Percentiles rank a stretch among this genome's conserved stretches.
phyloP scores from a whole-genome alignment of 2,113 vertebrate genomes.

The Sebastes schlegelii region DNA sequence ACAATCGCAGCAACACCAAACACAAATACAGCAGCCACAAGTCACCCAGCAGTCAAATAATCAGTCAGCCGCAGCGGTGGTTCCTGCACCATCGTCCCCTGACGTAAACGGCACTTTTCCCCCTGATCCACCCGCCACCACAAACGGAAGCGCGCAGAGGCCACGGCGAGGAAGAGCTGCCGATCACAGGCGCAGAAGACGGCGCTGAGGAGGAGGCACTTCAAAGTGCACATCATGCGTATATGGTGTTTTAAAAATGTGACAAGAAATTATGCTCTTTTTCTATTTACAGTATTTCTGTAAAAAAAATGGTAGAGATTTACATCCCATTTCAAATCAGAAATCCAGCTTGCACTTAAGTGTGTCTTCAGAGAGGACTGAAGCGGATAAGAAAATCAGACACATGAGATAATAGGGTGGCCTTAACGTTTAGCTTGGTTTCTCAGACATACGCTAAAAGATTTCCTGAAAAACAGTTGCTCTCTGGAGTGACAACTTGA shows the following conservation, averaged over 20 bases:
- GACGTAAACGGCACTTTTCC: slow-evolving; percentile 75
- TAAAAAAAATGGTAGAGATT: slow-evolving; percentile 46
- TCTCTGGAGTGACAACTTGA: slow-evolving; percentile 34
- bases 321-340: slow-evolving; percentile 21
- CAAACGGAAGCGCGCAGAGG: slow-evolving; percentile 70
- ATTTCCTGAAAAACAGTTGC: slow-evolving; percentile 33
- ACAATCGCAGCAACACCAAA: slow-evolving; percentile 70
- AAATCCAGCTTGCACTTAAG: slow-evolving; percentile 41
- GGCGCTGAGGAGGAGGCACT: slow-evolving; percentile 73
- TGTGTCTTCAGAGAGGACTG: slow-evolving; percentile 54
- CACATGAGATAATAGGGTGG: slow-evolving; percentile 59
- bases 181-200: slow-evolving; percentile 82
- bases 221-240: slow-evolving; percentile 39
- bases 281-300: slow-evolving; percentile 59
- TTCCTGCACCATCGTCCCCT: slow-evolving; percentile 68
- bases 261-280: slow-evolving; percentile 48
- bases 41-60: slow-evolving; percentile 63
- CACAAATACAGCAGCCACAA: slow-evolving; percentile 64
- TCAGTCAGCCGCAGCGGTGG: slow-evolving; percentile 61
- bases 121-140: slow-evolving; percentile 63
- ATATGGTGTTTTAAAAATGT: slow-evolving; percentile 61
- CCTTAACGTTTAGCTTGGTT: slow-evolving; percentile 67
- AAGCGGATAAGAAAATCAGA: slow-evolving; percentile 28
- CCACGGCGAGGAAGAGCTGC: slow-evolving; percentile 80
- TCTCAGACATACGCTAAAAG: slow-evolving; percentile 39